phyloP scores from a whole-genome alignment of 2,113 vertebrate species.

The Pimephales promelas region DNA sequence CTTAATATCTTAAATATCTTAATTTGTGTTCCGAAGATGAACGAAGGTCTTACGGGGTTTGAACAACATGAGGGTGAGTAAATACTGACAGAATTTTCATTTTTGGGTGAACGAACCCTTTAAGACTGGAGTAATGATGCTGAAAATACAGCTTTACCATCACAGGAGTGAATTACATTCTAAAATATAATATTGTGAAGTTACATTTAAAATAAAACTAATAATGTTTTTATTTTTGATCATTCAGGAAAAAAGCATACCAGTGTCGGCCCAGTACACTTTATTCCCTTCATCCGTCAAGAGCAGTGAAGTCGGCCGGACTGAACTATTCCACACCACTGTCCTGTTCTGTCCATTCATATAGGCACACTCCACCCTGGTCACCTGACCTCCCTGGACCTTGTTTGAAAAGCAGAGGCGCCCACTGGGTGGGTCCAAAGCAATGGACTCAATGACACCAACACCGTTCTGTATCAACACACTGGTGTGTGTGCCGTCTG shows the following conservation, averaged over 20 bases:
- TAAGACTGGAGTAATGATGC: neutral
- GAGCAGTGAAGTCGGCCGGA: constrained; percentile 74
- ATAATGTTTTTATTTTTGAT: neutral
- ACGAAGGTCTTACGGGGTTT: too few species aligned
- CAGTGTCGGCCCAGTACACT: constrained; percentile 85
- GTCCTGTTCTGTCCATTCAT: constrained; percentile 81
- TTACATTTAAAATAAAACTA: too few species aligned
- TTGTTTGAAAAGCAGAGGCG: constrained; percentile 81
- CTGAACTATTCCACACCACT: constrained; percentile 76
- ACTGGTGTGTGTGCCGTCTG: constrained; percentile 66
- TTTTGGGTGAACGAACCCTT: too few species aligned
- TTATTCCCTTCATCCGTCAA: constrained; percentile 75
- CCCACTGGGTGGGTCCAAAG: constrained; percentile 77
- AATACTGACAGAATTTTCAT: too few species aligned
- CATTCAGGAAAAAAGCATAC: constrained; percentile 66
- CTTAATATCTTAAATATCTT: too few species aligned
- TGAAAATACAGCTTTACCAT: neutral
- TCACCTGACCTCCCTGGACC: neutral
- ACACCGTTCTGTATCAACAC: constrained; percentile 74
- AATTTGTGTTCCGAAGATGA: too few species aligned
- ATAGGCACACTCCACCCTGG: constrained; percentile 78
- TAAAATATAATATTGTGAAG: too few species aligned
- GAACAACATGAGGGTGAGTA: too few species aligned
- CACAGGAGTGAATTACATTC: neutral
- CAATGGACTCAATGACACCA: constrained; percentile 67